These are phyloP conservation scores for Plectus sambesii DNA, from an alignment of 1,140 invertebrate genomes.

Conservation along the genomic window DNA sequence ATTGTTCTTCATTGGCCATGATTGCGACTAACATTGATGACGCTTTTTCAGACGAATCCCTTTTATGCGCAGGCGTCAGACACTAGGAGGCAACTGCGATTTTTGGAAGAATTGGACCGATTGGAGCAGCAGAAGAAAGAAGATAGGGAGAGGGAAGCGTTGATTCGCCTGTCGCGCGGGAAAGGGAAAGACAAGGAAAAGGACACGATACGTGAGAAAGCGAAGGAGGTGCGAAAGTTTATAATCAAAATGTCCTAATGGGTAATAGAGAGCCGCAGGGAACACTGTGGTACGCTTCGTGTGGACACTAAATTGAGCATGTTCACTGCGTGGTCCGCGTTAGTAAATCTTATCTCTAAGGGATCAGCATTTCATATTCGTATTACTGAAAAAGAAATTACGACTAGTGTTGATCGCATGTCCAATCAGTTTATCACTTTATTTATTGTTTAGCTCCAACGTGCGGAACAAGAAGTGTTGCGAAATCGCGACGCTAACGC, in stretches of 20 bases:
- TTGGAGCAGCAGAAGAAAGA: conserved; percentile 18
- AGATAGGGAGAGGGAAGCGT: conserved; percentile 21
- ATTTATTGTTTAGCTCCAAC: conserved; percentile 20
- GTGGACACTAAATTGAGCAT: too few species aligned
- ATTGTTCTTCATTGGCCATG: too few species aligned
- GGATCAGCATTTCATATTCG: too few species aligned
- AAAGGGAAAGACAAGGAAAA: conserved; percentile 24
- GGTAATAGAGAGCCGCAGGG: too few species aligned
- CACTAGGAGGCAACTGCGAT: conserved; percentile 19
- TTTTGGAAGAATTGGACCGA: conserved; percentile 25
- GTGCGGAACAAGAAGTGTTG: conserved; percentile 21
- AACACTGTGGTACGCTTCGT: too few species aligned
- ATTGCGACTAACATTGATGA: too few species aligned
- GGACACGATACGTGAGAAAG: conserved; percentile 22
- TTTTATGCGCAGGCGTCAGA: too few species aligned
- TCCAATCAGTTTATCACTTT: conserved; percentile 4
- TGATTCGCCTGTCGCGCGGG: conserved; percentile 24
- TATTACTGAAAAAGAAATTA: too few species aligned
- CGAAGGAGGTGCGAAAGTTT: conserved; percentile 14
- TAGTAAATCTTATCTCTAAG: too few species aligned
- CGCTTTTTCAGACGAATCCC: too few species aligned
- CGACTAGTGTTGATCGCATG: too few species aligned
- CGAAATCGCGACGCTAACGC: conserved; percentile 30
- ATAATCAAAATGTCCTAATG: conserved; percentile 3
- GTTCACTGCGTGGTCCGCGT: too few species aligned